Evolutionary conservation across 2,888 invertebrate genomes (phyloP).

Genomic region (Trachelus iudaicus): DNA sequence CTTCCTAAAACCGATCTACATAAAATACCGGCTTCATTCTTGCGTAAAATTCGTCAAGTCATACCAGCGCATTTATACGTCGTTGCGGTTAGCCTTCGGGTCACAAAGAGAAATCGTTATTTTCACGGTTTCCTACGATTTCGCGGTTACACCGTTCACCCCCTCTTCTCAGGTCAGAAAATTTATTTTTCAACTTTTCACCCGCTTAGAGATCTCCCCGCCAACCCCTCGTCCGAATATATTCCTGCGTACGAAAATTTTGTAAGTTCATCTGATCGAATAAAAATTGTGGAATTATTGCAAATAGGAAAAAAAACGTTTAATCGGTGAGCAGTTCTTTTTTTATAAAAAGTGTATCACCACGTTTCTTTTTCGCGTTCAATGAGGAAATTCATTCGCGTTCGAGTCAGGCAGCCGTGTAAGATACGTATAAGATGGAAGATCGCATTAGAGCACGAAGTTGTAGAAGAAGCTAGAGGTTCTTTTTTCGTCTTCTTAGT

Average conservation of each 20-base stretch:
- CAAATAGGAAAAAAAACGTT: neutral
- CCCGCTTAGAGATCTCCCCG: slow-evolving; percentile 7
- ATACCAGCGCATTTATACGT: slow-evolving; percentile 31
- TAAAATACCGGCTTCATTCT: slow-evolving; percentile 50
- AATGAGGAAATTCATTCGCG: neutral
- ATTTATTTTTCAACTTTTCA: slow-evolving; percentile 11
- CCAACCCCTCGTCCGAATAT: slow-evolving; percentile 11
- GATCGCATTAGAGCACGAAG: slow-evolving; percentile 44
- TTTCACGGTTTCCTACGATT: slow-evolving; percentile 58
- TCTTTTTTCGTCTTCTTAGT: slow-evolving; percentile 26
- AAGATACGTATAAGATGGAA: slow-evolving; percentile 2
- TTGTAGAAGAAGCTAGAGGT: slow-evolving; percentile 6
- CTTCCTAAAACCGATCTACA: slow-evolving; percentile 43
- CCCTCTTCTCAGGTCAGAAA: slow-evolving; percentile 15
- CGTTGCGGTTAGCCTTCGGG: slow-evolving; percentile 34
- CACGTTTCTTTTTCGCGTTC: neutral
- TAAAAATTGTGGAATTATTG: neutral
- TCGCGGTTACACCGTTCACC: slow-evolving; percentile 51
- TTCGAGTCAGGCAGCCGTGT: neutral
- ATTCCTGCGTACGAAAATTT: neutral
- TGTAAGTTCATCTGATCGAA: too few species aligned
- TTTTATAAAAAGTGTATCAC: neutral
- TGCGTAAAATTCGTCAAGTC: slow-evolving; percentile 35
- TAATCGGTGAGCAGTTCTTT: neutral
- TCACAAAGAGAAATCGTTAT: slow-evolving; percentile 57